phyloP scores from a whole-genome alignment of 2,113 vertebrate species.

The Mesoclemmys tuberculata region DNA sequence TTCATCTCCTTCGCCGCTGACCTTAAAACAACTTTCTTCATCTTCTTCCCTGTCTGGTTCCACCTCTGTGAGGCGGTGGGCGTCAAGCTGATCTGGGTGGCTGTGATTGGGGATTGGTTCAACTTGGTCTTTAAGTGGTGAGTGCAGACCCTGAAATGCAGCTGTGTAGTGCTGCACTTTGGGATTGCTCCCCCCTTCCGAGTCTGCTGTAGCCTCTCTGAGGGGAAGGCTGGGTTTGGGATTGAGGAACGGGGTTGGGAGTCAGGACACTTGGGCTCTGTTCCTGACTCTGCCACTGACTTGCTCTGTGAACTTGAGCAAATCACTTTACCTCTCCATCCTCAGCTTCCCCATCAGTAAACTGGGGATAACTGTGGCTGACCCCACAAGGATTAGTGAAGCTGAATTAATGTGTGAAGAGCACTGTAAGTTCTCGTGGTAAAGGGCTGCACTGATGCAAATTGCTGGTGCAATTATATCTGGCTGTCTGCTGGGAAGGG shows the following conservation, averaged over 20 bases:
- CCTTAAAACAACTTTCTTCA: conserved; percentile 90
- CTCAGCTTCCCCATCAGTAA: not conserved
- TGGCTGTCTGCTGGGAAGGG: not conserved
- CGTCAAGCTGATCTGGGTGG: conserved; percentile 91
- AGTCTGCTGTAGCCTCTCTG: not conserved
- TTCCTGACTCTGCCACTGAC: not conserved
- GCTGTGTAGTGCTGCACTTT: not conserved
- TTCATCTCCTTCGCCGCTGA: conserved; percentile 87
- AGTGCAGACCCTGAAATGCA: conserved; percentile 12
- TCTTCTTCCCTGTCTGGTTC: conserved; percentile 92
- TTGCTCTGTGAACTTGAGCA: not conserved
- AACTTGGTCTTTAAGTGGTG: conserved; percentile 93
- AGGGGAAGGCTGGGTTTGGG: not conserved
- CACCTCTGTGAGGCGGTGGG: conserved; percentile 85
- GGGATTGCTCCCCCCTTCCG: not conserved
- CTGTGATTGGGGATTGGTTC: conserved; percentile 91
- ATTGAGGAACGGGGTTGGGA: not conserved
- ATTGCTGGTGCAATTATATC: not conserved
- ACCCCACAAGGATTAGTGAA: not conserved
- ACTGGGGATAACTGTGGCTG: not conserved
- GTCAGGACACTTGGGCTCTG: not conserved
- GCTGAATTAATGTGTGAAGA: not conserved
- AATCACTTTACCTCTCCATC: not conserved
- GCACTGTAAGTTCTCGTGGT: not conserved
- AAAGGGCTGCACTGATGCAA: not conserved